These are phyloP conservation scores for Scelioninae gen. 2 DNA, from an alignment of 2,888 invertebrate species.

Conservation along the genomic window DNA sequence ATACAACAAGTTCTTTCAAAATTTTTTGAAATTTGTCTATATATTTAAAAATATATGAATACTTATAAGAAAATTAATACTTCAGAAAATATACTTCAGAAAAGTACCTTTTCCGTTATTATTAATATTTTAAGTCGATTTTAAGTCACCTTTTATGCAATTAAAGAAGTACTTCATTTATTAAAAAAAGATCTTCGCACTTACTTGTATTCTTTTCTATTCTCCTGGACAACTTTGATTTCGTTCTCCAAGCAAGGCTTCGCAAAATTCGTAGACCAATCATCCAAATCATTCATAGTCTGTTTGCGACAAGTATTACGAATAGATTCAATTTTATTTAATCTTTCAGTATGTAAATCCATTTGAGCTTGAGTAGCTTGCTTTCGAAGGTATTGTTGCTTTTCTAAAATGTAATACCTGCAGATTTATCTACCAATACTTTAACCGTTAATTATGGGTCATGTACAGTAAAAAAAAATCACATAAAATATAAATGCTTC, in stretches of 20 bases:
- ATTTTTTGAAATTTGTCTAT: no score
- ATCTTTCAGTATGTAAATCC: conserved; percentile 78
- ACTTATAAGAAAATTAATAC: no score
- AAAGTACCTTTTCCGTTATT: no score
- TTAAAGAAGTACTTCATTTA: no score
- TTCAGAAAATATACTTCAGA: no score
- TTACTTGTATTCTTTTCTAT: conserved; percentile 68
- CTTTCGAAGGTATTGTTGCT: conserved; percentile 78
- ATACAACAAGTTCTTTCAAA: no score
- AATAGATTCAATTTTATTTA: conserved; percentile 80
- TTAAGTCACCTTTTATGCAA: no score
- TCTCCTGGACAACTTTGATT: conserved; percentile 63
- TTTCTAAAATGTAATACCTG: conserved; percentile 68
- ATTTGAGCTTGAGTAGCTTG: conserved; percentile 80
- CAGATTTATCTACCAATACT: no score
- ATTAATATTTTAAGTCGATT: no score
- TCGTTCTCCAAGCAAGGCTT: conserved; percentile 60
- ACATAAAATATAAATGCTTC: neutral
- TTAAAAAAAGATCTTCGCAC: no score
- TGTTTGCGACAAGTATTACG: conserved; percentile 79
- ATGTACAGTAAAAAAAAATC: neutral
- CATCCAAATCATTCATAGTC: conserved; percentile 82
- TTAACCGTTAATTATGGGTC: no score
- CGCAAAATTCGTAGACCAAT: conserved; percentile 76
- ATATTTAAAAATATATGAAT: no score